Evolutionary conservation across 2,888 invertebrate genomes (phyloP), one percentile per base, ranked within the genome.

Genomic region (Timema podura): DNA sequence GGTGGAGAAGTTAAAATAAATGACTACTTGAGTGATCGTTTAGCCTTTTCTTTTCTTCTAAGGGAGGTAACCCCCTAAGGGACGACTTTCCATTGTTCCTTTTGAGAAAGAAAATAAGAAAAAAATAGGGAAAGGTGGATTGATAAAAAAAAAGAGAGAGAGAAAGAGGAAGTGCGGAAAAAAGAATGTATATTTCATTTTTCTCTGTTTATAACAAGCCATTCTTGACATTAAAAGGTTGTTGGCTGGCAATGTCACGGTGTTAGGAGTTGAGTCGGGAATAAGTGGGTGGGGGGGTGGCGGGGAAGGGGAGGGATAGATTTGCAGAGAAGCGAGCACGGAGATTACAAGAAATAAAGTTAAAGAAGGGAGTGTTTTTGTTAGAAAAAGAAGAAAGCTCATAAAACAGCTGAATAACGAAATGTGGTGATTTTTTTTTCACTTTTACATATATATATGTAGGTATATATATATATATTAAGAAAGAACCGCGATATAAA

Each of bases 241-340:
- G 67, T 51, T 48, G 48, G 10, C 49, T 30, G 6, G 59, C 45
- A 47, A 71, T 71, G 65, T 68, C 57, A 66, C 61, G 70, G 69
- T 64, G 68, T 61, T 61, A 30, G 44, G 61, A 45, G 30, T 61
- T 13, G 30, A 44, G 11, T 30, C 13, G 5, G 30, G 48, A 73
- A 70, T 73, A 70, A 75, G 76, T 75, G 75, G 76, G 76, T 75
- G 74, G 45, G 67, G n/a, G 54, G 44, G 74, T 73, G 72, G 74
- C 70, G 73, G 72, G 72, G 73, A 45, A 8, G 66, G 66, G 16
- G n/a, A 65, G 48, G 5, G 48, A n/a, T 11, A 16, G 30, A 10
- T n/a, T 16, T 8, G 67, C 13, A 59, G 68, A 15, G 61, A 64
- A 64, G 71, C 75, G 75, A 74, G 75, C 76, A 76, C 44, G 30